These are phyloP conservation scores for Crocidura indochinensis DNA, from an alignment of 2,797 vertebrate genomes.

Conservation along the genomic window DNA sequence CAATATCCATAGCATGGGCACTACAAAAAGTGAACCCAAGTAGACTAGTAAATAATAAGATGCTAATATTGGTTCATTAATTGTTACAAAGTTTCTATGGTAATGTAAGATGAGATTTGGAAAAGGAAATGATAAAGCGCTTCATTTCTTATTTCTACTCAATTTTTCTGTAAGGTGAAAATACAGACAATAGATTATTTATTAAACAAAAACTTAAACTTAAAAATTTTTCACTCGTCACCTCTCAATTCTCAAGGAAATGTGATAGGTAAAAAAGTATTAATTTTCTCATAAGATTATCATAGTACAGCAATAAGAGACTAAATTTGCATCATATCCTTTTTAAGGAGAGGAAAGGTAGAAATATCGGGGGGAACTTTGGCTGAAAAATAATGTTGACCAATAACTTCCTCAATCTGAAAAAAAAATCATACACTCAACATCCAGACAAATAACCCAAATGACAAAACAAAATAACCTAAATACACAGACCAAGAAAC, in stretches of 20 bases:
- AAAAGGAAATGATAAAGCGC: neutral
- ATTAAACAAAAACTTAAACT: constrained; percentile 59
- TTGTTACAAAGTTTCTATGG: neutral
- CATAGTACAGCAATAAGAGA: too few relatives aligned
- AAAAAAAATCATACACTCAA: too few relatives aligned
- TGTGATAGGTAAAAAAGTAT: neutral
- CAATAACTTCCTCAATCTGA: too few relatives aligned
- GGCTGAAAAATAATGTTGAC: too few relatives aligned
- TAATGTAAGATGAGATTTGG: neutral
- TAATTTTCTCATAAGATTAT: constrained; percentile 27
- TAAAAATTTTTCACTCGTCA: neutral
- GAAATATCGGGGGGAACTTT: too few relatives aligned
- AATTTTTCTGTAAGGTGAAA: neutral
- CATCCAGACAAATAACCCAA: too few relatives aligned
- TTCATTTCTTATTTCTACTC: neutral
- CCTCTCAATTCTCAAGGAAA: neutral
- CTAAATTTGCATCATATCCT: too few relatives aligned
- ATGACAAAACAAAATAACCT: too few relatives aligned
- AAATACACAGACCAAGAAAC: too few relatives aligned
- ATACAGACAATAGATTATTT: neutral
- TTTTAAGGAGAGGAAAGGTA: too few relatives aligned
- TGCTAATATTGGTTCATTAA: neutral
- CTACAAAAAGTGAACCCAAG: neutral
- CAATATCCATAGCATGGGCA: neutral
- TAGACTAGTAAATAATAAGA: neutral